Conservation (phyloP, 2,113 vertebrate species). For the Fulica atra region DNA sequence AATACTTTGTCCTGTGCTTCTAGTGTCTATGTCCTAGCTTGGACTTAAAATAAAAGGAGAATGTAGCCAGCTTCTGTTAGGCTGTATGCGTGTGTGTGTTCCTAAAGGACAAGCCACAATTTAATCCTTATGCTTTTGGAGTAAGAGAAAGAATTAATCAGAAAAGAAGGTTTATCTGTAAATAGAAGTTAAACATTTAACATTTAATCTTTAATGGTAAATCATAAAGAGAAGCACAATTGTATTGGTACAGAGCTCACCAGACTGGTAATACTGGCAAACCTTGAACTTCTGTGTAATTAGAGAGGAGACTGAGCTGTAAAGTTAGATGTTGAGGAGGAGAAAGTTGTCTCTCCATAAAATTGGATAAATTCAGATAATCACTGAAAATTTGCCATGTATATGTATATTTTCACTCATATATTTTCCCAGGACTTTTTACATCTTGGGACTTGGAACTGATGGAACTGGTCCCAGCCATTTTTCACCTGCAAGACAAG, state of each 20-base stretch:
- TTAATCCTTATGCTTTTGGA: not conserved
- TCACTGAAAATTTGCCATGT: not conserved
- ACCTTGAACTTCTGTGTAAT: not conserved
- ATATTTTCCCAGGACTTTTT: not conserved
- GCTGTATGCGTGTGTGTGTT: not conserved
- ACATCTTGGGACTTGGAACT: slow-evolving; percentile 44
- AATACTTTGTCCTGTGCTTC: slow-evolving; percentile 12
- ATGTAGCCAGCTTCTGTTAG: not conserved
- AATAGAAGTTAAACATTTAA: not conserved
- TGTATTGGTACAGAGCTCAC: not conserved
- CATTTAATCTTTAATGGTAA: not conserved
- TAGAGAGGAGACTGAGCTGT: not conserved
- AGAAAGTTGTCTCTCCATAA: not conserved
- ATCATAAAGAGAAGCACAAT: not conserved
- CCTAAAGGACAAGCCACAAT: not conserved
- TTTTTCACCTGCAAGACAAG: slow-evolving; percentile 73
- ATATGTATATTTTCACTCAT: not conserved
- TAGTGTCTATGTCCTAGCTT: not conserved
- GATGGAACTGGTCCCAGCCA: slow-evolving; percentile 76
- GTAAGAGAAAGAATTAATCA: not conserved
- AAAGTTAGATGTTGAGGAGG: not conserved
- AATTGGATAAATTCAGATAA: not conserved
- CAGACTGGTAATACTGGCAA: not conserved
- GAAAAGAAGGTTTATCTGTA: not conserved
- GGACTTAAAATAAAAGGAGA: slow-evolving; percentile 49